phyloP scores from a whole-genome alignment of 2,113 vertebrate genomes.

The Elgaria multicarinata region DNA sequence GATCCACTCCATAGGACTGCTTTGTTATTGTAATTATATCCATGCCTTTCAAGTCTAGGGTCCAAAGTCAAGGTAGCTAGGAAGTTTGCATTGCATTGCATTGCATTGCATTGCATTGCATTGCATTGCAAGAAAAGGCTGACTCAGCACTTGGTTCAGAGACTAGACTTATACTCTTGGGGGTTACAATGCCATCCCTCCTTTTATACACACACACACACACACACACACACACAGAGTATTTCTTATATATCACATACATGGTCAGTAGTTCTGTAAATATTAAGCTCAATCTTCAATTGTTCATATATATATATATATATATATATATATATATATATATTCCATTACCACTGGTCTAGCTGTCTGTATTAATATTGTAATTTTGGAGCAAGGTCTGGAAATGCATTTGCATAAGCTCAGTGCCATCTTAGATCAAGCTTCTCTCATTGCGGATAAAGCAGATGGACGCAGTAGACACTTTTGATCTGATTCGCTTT shows the following conservation, averaged over 20 bases:
- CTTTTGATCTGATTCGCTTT: slow-evolving; percentile 70
- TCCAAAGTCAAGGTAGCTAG: not conserved
- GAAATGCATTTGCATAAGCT: slow-evolving; percentile 60
- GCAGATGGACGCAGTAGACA: slow-evolving; percentile 64
- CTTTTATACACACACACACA: not conserved
- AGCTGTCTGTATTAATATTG: not conserved
- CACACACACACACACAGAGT: not conserved
- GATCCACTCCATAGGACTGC: not conserved
- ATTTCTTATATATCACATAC: not conserved
- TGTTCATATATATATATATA: too few species aligned
- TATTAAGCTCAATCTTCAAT: not conserved
- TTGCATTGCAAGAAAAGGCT: not conserved
- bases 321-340: too few species aligned
- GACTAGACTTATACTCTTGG: not conserved
- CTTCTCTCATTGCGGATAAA: slow-evolving; percentile 47
- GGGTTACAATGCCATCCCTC: not conserved
- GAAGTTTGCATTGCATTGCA: not conserved
- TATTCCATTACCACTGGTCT: not conserved
- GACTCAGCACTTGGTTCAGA: not conserved
- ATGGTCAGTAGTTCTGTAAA: not conserved
- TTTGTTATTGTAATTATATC: not conserved
- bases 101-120: not conserved
- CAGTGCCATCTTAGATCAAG: slow-evolving; percentile 64
- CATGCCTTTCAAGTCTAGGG: not conserved
- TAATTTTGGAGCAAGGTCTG: slow-evolving; percentile 1